A percentile compares a stretch with the other conserved stretches of the same genome.
Evolutionary conservation across 2,797 vertebrate species (phyloP).

Genomic region (Syngnathus acus): DNA sequence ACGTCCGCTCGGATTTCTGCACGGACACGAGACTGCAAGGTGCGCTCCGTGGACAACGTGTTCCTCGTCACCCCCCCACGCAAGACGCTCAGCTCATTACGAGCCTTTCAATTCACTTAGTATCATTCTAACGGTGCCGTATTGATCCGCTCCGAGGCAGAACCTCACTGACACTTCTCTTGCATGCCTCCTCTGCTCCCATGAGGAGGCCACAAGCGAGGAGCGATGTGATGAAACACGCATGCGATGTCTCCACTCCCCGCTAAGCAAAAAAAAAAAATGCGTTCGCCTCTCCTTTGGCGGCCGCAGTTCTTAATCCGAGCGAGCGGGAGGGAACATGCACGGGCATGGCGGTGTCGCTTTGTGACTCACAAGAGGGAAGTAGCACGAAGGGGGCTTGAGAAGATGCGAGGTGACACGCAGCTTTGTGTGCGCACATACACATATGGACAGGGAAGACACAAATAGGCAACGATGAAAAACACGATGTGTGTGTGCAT

Average conservation of each 20-base stretch:
- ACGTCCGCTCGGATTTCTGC: slow-evolving; percentile 32
- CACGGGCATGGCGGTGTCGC: slow-evolving; percentile 29
- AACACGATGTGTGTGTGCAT: background rate
- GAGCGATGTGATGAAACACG: slow-evolving; percentile 44
- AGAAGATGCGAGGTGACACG: slow-evolving; percentile 42
- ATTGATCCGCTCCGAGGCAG: slow-evolving; percentile 58
- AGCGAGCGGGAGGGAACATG: slow-evolving; percentile 29
- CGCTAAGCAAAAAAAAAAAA: slow-evolving; percentile 19
- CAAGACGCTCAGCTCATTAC: slow-evolving; percentile 54
- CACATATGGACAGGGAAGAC: slow-evolving; percentile 9
- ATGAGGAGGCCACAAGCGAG: slow-evolving; percentile 35
- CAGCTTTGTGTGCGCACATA: slow-evolving; percentile 18
- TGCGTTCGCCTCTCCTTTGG: slow-evolving; percentile 33
- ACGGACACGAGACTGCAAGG: slow-evolving; percentile 39
- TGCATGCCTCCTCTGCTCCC: slow-evolving; percentile 18
- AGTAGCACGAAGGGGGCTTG: slow-evolving; percentile 31
- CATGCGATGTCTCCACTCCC: slow-evolving; percentile 26
- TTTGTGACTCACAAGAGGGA: slow-evolving; percentile 42
- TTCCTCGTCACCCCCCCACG: slow-evolving; percentile 33
- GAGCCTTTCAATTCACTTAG: slow-evolving; percentile 54
- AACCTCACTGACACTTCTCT: slow-evolving; percentile 32
- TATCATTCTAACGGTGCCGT: slow-evolving; percentile 42
- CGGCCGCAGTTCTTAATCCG: slow-evolving; percentile 40
- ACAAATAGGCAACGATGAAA: slow-evolving; percentile 22
- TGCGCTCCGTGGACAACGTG: slow-evolving; percentile 60